phyloP scores from a whole-genome alignment of 2,888 invertebrate genomes.

The Sepioteuthis lessoniana region DNA sequence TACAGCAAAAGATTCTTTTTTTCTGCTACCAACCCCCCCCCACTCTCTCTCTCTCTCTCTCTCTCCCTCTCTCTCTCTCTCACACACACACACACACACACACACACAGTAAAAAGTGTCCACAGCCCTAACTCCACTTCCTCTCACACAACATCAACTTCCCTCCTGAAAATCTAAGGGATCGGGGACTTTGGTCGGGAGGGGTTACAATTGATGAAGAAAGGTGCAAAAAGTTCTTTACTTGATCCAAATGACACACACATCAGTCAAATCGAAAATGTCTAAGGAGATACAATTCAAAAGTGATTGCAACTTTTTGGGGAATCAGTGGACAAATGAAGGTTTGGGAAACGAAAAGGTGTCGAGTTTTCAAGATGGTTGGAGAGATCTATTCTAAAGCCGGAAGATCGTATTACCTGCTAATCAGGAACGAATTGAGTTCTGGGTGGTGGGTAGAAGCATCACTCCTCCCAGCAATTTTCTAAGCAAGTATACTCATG shows the following conservation, averaged over 20 bases:
- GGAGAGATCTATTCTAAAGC: constrained; percentile 1
- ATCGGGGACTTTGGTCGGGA: not conserved
- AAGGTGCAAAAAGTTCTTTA: not conserved
- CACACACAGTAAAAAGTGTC: no score
- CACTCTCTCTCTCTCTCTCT: no score
- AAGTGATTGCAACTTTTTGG: not conserved
- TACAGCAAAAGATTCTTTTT: not conserved
- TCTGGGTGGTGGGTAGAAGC: not conserved
- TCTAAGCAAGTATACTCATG: not conserved
- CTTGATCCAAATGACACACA: not conserved
- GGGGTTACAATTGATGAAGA: not conserved
- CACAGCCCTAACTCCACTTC: no score
- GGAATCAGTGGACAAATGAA: not conserved
- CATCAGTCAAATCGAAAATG: constrained; percentile 2
- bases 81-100: no score
- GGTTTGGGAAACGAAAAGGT: not conserved
- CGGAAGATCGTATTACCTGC: not conserved
- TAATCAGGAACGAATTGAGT: not conserved
- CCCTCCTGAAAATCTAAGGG: not conserved
- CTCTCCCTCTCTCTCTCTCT: no score
- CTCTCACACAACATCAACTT: not conserved
- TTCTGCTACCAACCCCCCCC: not conserved
- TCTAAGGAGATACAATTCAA: not conserved
- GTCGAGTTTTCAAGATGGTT: not conserved
- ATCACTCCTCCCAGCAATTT: not conserved